Conservation (phyloP, 2,113 vertebrate species). For the Climacteris rufus region DNA sequence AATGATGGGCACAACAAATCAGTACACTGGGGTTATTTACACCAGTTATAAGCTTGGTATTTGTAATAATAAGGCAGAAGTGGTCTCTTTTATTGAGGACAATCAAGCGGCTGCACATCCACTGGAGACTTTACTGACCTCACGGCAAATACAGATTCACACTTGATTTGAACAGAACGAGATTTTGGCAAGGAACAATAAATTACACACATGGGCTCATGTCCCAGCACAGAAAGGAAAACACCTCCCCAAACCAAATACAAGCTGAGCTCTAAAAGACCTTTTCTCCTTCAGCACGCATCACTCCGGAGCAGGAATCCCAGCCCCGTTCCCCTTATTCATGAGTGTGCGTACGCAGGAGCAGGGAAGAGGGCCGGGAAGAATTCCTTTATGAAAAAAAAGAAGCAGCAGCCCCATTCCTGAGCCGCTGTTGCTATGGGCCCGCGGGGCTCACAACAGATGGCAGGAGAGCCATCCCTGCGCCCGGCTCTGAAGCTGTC, state of each 20-base stretch:
- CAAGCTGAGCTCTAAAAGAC: conserved; percentile 40
- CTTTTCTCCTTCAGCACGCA: conserved; percentile 17
- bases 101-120: background rate
- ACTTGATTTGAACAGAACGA: background rate
- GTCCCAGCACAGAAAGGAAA: background rate
- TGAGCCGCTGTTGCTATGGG: conserved; percentile 77
- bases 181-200: background rate
- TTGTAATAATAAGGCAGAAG: background rate
- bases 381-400: conserved; percentile 65
- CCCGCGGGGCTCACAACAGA: conserved; percentile 71
- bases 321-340: conserved; percentile 52
- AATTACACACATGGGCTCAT: background rate
- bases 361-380: background rate
- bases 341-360: background rate
- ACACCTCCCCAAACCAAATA: background rate
- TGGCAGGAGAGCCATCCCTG: conserved; percentile 66
- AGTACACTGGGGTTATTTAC: background rate
- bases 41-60: background rate
- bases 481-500: conserved; percentile 69
- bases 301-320: conserved; percentile 40
- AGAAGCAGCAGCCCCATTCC: conserved; percentile 58
- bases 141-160: background rate
- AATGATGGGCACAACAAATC: background rate
- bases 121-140: background rate
- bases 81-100: background rate